These are phyloP conservation scores for Virgularia gustaviana DNA, from an alignment of 92 coral and sea anemone genomes.

Conservation along the genomic window DNA sequence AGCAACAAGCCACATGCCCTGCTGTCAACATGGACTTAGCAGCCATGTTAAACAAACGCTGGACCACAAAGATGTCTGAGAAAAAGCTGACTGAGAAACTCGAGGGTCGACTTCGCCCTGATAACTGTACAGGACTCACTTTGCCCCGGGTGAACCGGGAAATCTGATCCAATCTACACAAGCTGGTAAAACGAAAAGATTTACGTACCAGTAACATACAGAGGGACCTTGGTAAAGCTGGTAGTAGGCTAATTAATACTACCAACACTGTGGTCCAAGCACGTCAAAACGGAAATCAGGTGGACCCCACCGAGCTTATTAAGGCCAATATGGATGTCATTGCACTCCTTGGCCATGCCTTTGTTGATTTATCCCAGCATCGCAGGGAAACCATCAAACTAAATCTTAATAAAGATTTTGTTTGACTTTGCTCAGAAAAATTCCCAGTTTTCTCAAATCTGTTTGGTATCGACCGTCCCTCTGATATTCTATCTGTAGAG, in stretches of 20 bases:
- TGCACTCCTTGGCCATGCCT: slow-evolving; percentile 13
- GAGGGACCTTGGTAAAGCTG: background rate
- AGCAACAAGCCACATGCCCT: background rate
- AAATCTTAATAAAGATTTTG: background rate
- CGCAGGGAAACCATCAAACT: background rate
- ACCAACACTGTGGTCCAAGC: background rate
- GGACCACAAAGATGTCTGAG: background rate
- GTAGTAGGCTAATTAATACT: background rate
- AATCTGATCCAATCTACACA: background rate
- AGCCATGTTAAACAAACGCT: background rate
- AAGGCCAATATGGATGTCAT: background rate
- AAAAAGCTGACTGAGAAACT: slow-evolving; percentile 9
- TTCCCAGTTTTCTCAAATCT: background rate
- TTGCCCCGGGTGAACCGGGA: background rate
- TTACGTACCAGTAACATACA: background rate
- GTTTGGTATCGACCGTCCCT: slow-evolving; percentile 3
- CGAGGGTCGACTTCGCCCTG: background rate
- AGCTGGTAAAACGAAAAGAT: background rate
- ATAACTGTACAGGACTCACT: background rate
- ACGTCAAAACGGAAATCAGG: background rate
- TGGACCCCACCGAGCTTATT: background rate
- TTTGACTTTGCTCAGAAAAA: background rate
- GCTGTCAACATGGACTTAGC: background rate
- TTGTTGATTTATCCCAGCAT: background rate
- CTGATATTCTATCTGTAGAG: too few species aligned